Evolutionary conservation across 2,797 vertebrate species (phyloP), one percentile per base, ranked within the genome.

Genomic region (Pampus argenteus): DNA sequence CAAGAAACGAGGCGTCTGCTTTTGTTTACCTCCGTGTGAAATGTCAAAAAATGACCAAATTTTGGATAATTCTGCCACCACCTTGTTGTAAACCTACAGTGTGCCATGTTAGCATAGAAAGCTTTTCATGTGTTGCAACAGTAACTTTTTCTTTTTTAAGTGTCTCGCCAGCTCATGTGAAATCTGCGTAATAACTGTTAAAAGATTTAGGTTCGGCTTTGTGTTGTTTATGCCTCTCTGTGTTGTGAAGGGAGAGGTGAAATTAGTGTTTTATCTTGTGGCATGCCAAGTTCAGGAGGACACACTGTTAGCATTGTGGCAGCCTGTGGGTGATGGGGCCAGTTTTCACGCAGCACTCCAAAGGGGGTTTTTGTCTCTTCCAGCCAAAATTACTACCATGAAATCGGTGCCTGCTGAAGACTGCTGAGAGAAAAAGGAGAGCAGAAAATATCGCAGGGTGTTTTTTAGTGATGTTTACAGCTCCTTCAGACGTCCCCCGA

Each of bases 371-470:
- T 92, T 91, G 85, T 90, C 47, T 83, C 76, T 50, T 69, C 71
- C 1, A 66, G 72, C 83, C 82, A 90, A 91, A 94, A 90, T 93
- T 89, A 85, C 87, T 79, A 90, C 92, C 88, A 84, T 93, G 92
- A 94, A 94, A 94, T 94, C 73, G 3, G 79, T 78, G 82, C 87
- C 84, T 81, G 81, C 76, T 82, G 78, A 91, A 89, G 71, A 87
- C 86, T 75, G 81, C 55, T 52, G 82, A 74, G 76, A 81, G 74
- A 90, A 83, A 81, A 76, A 75, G 69, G 49, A 71, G 77, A 49
- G 67, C 58, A 78, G 80, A 63, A 87, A 72, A 78, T 85, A 82
- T 82, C 79, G 86, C 80, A 49, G 61, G 38, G 50, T 68, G 74
- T 81, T 48, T 54, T 81, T 48, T 54, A 61, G 67, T 59, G 63